Percentiles rank a stretch among this genome's conserved stretches.
These are phyloP conservation scores for Watsonalla binaria DNA, from an alignment of 2,888 invertebrate genomes.

Conservation along the genomic window DNA sequence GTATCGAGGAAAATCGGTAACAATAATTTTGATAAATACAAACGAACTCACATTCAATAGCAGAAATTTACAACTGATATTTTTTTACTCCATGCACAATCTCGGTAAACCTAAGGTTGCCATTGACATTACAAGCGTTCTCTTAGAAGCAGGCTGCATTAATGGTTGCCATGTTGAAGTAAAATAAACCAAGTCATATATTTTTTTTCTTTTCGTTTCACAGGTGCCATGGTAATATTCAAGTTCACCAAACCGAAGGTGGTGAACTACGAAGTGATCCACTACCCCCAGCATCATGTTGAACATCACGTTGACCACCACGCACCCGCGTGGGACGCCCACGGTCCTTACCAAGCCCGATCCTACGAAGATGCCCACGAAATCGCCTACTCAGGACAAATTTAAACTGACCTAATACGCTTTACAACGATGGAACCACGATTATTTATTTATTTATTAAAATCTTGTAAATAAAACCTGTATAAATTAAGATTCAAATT, in stretches of 20 bases:
- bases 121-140: too few species aligned
- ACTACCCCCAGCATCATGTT: constrained; percentile 86
- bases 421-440: constrained; percentile 63
- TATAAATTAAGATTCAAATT: constrained; percentile 64
- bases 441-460: constrained; percentile 68
- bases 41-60: too few species aligned
- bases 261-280: constrained; percentile 92
- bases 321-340: constrained; percentile 74
- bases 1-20: too few species aligned
- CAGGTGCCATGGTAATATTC: constrained; percentile 88
- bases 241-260: constrained; percentile 92
- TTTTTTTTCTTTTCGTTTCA: constrained; percentile 5
- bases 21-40: too few species aligned
- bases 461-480: constrained; percentile 66
- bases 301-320: constrained; percentile 83
- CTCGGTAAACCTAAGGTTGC: too few species aligned
- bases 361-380: constrained; percentile 77
- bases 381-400: constrained; percentile 79
- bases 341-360: constrained; percentile 81
- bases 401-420: constrained; percentile 44
- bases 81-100: too few species aligned
- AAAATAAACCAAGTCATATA: too few species aligned
- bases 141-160: too few species aligned
- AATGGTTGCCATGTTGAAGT: too few species aligned
- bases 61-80: too few species aligned